Conservation (phyloP, 2,797 vertebrate genomes). For the Labeo calbasu region DNA sequence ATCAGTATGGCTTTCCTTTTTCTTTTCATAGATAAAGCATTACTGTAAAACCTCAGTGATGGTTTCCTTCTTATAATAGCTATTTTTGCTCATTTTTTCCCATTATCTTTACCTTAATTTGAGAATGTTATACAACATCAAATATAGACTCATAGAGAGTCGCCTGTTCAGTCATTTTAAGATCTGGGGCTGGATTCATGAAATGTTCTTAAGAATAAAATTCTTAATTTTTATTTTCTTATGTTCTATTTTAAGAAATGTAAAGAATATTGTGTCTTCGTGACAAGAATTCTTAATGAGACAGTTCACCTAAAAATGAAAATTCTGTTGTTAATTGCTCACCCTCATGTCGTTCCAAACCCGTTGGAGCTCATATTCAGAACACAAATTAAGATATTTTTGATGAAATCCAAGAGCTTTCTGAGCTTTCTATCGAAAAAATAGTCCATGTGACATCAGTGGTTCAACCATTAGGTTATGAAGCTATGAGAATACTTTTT, state of each 20-base stretch:
- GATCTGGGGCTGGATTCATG: background rate
- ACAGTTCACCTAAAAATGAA: no score
- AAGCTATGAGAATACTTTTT: no score
- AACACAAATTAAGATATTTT: no score
- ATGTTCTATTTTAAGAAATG: background rate
- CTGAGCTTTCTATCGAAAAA: no score
- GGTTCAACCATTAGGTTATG: no score
- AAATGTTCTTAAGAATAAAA: background rate
- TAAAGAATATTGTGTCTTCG: background rate
- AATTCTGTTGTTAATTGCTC: no score
- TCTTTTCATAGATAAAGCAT: slow-evolving; percentile 7
- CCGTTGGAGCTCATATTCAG: no score
- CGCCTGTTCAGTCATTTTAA: background rate
- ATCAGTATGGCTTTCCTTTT: slow-evolving; percentile 7
- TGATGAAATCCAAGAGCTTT: no score
- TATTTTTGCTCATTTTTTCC: slow-evolving; percentile 5
- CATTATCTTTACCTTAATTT: background rate
- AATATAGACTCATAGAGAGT: background rate
- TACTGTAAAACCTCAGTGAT: background rate
- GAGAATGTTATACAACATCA: background rate
- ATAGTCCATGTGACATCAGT: no score
- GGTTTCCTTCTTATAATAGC: background rate
- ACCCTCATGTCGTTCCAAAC: no score
- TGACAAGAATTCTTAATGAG: background rate
- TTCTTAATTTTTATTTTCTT: background rate